A percentile compares a stretch with the other conserved stretches of the same genome.
Evolutionary conservation across 1,140 invertebrate species (phyloP).

Genomic region (Drosophila lowei): DNA sequence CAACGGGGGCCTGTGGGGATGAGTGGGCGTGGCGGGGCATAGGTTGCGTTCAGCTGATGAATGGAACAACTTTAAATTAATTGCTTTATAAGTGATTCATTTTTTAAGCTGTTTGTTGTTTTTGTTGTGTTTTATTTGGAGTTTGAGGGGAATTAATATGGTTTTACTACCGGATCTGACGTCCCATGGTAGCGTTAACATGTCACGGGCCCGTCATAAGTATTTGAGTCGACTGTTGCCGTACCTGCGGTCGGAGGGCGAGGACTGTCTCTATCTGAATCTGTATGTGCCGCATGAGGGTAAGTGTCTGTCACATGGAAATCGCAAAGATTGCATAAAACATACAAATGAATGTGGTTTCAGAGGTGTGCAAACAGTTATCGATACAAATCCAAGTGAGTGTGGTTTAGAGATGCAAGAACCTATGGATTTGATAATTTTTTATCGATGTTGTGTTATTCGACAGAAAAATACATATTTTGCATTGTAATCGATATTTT

Average conservation of each 20-base stretch:
- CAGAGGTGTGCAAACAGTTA: no score
- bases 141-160: no score
- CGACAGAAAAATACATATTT: no score
- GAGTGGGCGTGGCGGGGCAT: no score
- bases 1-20: slow-evolving; percentile 7
- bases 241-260: slow-evolving; percentile 90
- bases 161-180: slow-evolving; percentile 85
- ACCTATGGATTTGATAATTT: no score
- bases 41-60: not conserved
- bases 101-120: slow-evolving; percentile 24
- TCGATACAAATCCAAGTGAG: no score
- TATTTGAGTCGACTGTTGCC: slow-evolving; percentile 88
- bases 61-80: slow-evolving; percentile 39
- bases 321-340: no score
- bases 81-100: slow-evolving; percentile 66
- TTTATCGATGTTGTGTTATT: no score
- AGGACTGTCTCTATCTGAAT: slow-evolving; percentile 97
- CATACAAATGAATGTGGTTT: not conserved
- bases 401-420: no score
- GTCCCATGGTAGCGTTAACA: slow-evolving; percentile 57
- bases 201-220: slow-evolving; percentile 86
- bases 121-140: not conserved
- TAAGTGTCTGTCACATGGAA: slow-evolving; percentile 75
- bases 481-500: no score
- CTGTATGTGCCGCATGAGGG: slow-evolving; percentile 93